These are phyloP conservation scores for Allygus modestus DNA, from an alignment of 2,888 invertebrate genomes.

Conservation along the genomic window DNA sequence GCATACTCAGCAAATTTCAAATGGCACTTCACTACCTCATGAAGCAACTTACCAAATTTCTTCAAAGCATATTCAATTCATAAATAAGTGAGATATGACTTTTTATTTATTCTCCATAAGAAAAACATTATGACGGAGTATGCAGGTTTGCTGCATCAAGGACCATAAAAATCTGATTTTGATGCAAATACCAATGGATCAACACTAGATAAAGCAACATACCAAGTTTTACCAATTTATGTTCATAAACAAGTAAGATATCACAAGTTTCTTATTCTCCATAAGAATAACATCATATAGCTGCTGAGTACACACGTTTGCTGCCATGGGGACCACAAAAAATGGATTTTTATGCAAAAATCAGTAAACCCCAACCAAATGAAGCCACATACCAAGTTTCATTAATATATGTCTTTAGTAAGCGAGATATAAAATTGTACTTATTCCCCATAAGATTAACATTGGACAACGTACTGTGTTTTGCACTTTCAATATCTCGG, in stretches of 20 bases:
- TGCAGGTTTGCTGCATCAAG: neutral
- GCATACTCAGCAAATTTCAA: neutral
- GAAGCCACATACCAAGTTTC: neutral
- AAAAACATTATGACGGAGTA: neutral
- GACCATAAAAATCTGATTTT: neutral
- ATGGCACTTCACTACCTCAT: no score
- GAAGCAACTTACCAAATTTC: no score
- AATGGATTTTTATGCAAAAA: neutral
- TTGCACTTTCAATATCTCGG: no score
- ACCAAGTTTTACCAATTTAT: neutral
- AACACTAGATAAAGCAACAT: neutral
- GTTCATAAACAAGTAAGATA: neutral
- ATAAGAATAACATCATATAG: no score
- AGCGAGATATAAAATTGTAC: neutral
- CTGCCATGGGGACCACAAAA: neutral
- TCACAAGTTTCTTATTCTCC: neutral
- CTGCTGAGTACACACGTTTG: neutral
- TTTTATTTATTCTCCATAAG: neutral
- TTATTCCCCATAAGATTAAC: neutral
- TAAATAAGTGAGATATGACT: neutral
- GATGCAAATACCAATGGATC: neutral
- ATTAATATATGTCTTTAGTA: neutral
- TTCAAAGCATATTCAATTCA: neutral
- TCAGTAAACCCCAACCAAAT: neutral
- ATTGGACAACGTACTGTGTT: no score